A percentile compares a stretch with the other conserved stretches of the same genome.
These are phyloP conservation scores for Hucho hucho DNA, from an alignment of 2,113 vertebrate genomes.

Conservation along the genomic window DNA sequence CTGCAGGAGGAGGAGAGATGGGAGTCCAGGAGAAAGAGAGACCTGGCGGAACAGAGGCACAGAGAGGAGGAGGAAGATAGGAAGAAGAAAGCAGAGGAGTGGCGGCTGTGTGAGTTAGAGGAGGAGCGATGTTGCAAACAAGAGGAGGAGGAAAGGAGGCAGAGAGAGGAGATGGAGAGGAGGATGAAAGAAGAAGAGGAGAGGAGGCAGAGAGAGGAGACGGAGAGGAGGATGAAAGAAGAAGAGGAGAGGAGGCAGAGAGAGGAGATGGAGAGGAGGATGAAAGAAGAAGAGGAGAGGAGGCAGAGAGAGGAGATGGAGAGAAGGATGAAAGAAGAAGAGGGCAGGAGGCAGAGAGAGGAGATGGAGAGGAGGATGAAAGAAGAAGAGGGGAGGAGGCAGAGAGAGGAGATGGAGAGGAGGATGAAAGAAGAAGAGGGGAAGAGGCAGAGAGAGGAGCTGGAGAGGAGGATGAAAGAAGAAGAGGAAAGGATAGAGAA, in stretches of 20 bases:
- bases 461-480: constrained; percentile 35
- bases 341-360: constrained; percentile 48
- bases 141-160: too few relatives aligned
- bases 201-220: too few relatives aligned
- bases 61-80: too few relatives aligned
- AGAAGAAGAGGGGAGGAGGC: constrained; percentile 40
- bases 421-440: constrained; percentile 56
- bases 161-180: too few relatives aligned
- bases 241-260: too few relatives aligned
- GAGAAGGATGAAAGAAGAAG: constrained; percentile 51
- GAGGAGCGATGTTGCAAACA: too few relatives aligned
- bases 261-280: too few relatives aligned
- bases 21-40: constrained; percentile 55
- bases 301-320: constrained; percentile 50
- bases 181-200: too few relatives aligned
- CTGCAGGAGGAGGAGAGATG: constrained; percentile 70
- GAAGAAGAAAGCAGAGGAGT: too few relatives aligned
- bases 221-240: too few relatives aligned
- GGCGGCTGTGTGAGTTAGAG: too few relatives aligned
- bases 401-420: constrained; percentile 43
- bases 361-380: constrained; percentile 47
- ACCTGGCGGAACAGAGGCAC: constrained; percentile 39
- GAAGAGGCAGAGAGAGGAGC: constrained; percentile 17
- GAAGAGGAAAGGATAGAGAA: constrained; percentile 35
- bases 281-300: too few relatives aligned